Evolutionary conservation across 2,888 invertebrate genomes (phyloP), one percentile per base, ranked within the genome.

Genomic region (Rhopalosiphum nymphaeae): DNA sequence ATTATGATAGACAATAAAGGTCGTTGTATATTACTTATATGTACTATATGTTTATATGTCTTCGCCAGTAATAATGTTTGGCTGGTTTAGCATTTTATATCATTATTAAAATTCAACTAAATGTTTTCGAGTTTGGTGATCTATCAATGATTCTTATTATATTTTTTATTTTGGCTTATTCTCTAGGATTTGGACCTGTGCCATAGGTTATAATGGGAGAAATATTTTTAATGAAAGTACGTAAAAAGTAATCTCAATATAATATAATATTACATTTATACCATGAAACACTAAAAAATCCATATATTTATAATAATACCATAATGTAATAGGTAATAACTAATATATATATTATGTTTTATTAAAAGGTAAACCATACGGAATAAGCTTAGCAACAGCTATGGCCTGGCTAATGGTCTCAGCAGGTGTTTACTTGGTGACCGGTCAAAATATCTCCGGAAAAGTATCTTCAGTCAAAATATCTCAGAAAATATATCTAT

Each of bases 1-100:
- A 95, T 97, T 42, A 96, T 98, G 0, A 97, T 98, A 21, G 99
- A 99, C 95, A 97, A 97, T 94, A 97, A 98, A 21, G 98, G 98
- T 0, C 96, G 99, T 94, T 97, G 97, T 95, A 97, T 98, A 7
- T 96, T 98, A 9, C 96, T 99, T 4, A 96, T 98, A 7, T 46
- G 44, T 46, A 46, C 44, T 46, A 46, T 44, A 44, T n/a, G n/a
- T n/a, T n/a, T n/a, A 44, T 46, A 46, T 46, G 91, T 96, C 98
- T 94, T 98, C 98, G 84, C 97, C 98, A 53, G 95, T 97, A n/a
- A 96, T 97, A 44, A 98, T 98, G 97, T 95, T 96, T 98, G 92
- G 96, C 97, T 85, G 96, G 97, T 42, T 96, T 98, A 11, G 98
- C 98, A 1, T 96, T 97, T 56, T 98, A 97, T 95, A 98, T 98